These are phyloP conservation scores for Conomelus anceps DNA, from an alignment of 2,888 invertebrate genomes.

Conservation along the genomic window DNA sequence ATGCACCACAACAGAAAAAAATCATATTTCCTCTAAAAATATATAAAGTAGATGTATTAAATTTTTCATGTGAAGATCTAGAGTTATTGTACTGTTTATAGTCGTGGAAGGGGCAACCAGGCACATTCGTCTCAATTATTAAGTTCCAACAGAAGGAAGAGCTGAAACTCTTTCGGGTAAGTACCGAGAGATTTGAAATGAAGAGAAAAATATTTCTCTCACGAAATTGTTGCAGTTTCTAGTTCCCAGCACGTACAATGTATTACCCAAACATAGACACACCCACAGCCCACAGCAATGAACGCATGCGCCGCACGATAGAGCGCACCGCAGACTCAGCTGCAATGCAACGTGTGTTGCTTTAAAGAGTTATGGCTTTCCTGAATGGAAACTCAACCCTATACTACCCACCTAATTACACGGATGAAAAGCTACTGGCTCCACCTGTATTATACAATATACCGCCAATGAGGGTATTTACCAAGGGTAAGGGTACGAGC, in stretches of 20 bases:
- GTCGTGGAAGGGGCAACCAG: not conserved
- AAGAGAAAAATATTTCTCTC: not conserved
- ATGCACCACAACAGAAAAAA: not conserved
- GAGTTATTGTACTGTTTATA: not conserved
- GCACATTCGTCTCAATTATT: not conserved
- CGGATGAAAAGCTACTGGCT: not conserved
- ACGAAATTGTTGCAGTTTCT: not conserved
- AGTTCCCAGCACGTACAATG: not conserved
- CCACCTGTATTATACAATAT: not conserved
- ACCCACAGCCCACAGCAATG: too few relatives aligned
- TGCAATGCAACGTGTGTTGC: not conserved
- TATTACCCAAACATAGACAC: not conserved
- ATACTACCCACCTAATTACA: not conserved
- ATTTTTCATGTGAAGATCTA: not conserved
- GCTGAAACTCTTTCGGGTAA: not conserved
- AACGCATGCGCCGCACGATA: not conserved
- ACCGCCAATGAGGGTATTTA: not conserved
- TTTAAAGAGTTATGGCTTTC: not conserved
- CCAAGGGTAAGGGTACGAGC: not conserved
- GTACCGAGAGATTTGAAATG: not conserved
- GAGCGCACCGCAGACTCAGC: not conserved
- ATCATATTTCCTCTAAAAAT: not conserved
- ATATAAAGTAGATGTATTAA: not conserved
- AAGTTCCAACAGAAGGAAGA: not conserved
- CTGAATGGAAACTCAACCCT: not conserved